Evolutionary conservation across 2,113 vertebrate genomes (phyloP).

Genomic region (Gallinago undulata): DNA sequence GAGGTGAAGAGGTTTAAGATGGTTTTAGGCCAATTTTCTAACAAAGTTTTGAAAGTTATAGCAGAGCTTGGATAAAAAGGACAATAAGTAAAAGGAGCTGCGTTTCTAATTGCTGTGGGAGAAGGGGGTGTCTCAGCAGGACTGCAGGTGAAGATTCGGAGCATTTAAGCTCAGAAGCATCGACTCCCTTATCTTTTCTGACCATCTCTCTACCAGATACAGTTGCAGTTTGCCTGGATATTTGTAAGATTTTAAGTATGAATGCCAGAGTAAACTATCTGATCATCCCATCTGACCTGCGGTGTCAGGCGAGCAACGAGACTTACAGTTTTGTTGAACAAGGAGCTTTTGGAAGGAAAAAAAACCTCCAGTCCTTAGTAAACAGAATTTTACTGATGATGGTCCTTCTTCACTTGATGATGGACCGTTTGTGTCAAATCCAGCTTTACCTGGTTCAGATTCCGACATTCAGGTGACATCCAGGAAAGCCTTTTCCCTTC

Average conservation of each 20-base stretch:
- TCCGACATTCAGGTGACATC: neutral
- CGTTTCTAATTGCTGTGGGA: neutral
- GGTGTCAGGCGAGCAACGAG: neutral
- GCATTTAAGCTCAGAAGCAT: neutral
- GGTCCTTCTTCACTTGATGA: neutral
- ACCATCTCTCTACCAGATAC: neutral
- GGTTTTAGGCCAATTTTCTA: neutral
- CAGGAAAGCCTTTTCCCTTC: neutral
- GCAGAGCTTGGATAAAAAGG: neutral
- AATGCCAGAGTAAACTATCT: neutral
- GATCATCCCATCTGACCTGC: neutral
- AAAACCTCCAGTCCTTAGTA: neutral
- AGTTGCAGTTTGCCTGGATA: neutral
- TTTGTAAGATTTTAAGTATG: neutral
- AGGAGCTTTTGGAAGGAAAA: neutral
- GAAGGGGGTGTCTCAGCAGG: neutral
- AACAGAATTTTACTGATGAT: neutral
- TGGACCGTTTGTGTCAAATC: neutral
- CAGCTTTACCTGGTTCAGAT: neutral
- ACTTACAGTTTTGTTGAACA: neutral
- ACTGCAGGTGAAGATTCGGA: rapidly evolving
- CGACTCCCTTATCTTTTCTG: neutral
- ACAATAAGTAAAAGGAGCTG: neutral
- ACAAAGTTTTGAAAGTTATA: neutral
- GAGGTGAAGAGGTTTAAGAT: neutral